These are phyloP conservation scores for Philonicus albiceps DNA, from an alignment of 2,888 invertebrate species.

Conservation along the genomic window DNA sequence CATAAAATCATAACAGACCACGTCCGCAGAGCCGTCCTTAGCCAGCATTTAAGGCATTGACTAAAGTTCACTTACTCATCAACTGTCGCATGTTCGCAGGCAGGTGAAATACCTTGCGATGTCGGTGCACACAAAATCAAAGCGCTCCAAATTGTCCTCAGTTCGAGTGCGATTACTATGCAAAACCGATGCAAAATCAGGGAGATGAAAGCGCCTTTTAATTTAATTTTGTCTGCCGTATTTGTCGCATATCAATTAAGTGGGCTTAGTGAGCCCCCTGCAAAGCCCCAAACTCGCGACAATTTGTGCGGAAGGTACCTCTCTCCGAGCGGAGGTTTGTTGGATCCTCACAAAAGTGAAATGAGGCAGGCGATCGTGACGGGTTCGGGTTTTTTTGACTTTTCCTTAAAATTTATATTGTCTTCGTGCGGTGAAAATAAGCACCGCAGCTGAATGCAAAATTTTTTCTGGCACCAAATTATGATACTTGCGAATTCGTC, in stretches of 20 bases:
- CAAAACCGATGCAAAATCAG: constrained; percentile 2
- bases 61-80: constrained; percentile 1
- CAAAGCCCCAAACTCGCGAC: neutral
- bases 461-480: neutral
- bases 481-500: neutral
- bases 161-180: constrained; percentile 5
- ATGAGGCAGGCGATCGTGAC: constrained; percentile 1
- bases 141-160: constrained; percentile 1
- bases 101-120: neutral
- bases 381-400: constrained; percentile 11
- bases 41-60: neutral
- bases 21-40: neutral
- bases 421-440: neutral
- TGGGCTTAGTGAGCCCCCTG: neutral
- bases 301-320: neutral
- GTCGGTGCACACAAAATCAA: neutral
- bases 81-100: neutral
- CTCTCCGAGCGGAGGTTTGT: neutral
- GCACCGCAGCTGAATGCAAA: neutral
- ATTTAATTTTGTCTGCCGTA: constrained; percentile 45
- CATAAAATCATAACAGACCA: constrained; percentile 1
- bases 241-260: constrained; percentile 46
- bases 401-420: constrained; percentile 17
- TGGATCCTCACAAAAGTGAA: constrained; percentile 11
- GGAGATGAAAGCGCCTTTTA: constrained; percentile 44